Evolutionary conservation across 2,797 vertebrate species (phyloP).

Genomic region (Melopsittacus undulatus): DNA sequence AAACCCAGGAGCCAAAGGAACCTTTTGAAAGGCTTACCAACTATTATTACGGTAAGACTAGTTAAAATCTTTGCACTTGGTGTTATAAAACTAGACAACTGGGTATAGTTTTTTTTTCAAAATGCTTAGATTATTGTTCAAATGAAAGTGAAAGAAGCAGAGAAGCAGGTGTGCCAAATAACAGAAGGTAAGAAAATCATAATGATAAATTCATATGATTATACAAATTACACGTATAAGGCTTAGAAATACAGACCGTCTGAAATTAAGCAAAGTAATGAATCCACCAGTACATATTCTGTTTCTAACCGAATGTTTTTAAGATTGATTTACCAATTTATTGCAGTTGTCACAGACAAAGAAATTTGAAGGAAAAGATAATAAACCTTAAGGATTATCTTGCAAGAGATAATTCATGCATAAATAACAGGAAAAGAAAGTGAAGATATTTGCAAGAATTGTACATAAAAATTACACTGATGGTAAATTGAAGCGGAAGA

Average conservation of each 20-base stretch:
- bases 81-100: background rate
- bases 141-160: background rate
- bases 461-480: background rate
- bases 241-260: background rate
- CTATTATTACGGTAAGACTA: background rate
- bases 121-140: background rate
- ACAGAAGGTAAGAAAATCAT: background rate
- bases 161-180: background rate
- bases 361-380: background rate
- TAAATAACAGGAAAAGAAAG: background rate
- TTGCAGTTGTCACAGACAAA: background rate
- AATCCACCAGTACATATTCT: background rate
- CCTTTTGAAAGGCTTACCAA: background rate
- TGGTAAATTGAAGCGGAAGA: background rate
- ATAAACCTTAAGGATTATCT: background rate
- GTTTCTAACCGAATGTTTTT: background rate
- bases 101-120: background rate
- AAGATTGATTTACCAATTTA: background rate
- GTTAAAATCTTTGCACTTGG: background rate
- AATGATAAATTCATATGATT: background rate
- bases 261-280: background rate
- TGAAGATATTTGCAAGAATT: background rate
- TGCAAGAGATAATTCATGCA: background rate
- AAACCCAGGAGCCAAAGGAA: background rate
- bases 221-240: background rate